Percentiles rank a stretch among this genome's conserved stretches.
Evolutionary conservation across 2,113 vertebrate species (phyloP).

Genomic region (Brevimyrus niger): DNA sequence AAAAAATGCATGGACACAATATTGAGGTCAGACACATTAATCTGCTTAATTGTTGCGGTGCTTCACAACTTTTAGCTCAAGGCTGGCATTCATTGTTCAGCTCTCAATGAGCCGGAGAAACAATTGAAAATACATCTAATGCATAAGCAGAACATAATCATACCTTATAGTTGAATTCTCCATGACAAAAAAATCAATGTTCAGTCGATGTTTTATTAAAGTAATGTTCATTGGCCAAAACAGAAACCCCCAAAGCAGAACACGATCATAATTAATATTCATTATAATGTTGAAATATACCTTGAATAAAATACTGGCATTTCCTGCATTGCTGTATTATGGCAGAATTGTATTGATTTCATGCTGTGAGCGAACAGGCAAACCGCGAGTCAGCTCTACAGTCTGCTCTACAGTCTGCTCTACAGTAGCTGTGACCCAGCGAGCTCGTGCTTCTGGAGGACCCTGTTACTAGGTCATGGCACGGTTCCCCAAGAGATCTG

Average conservation of each 20-base stretch:
- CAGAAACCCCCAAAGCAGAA: not conserved
- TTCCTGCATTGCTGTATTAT: not conserved
- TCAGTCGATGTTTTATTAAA: not conserved
- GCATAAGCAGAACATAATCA: not conserved
- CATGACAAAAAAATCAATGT: not conserved
- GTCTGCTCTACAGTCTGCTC: slow-evolving; percentile 17
- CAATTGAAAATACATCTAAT: not conserved
- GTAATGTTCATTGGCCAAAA: not conserved
- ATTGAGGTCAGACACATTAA: slow-evolving; percentile 2
- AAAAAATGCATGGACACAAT: not conserved
- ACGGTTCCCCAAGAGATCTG: not conserved
- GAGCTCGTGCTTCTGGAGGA: not conserved
- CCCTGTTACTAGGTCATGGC: not conserved
- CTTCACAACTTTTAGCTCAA: not conserved
- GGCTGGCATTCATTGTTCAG: not conserved
- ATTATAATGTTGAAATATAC: not conserved
- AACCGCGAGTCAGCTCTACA: slow-evolving; percentile 13
- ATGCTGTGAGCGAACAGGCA: not conserved
- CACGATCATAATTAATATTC: not conserved
- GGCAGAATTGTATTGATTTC: not conserved
- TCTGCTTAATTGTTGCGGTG: slow-evolving; percentile 6
- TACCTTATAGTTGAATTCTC: not conserved
- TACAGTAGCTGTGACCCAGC: slow-evolving; percentile 29
- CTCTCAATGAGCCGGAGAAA: not conserved
- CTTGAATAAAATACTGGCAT: not conserved